These are phyloP conservation scores for Helobdella robusta DNA, from an alignment of 2,888 invertebrate genomes.

Conservation along the genomic window DNA sequence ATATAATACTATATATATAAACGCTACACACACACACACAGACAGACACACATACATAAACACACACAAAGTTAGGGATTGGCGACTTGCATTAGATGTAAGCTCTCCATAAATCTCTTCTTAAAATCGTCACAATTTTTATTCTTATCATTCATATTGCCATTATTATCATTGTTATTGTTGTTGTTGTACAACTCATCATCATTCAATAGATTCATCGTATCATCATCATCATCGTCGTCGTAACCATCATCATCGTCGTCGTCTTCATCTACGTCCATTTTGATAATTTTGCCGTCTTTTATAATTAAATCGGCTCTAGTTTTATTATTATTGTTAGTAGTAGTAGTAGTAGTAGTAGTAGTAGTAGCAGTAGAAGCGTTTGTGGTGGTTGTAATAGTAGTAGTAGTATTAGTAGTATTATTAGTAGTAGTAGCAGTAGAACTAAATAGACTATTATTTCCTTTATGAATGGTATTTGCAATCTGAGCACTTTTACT, in stretches of 20 bases:
- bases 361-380: not conserved
- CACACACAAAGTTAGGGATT: not conserved
- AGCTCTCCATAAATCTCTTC: not conserved
- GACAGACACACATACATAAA: slow-evolving; percentile 4
- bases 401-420: too few relatives aligned
- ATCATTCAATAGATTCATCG: too few relatives aligned
- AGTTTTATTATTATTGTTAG: not conserved
- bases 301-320: too few relatives aligned
- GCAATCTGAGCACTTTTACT: not conserved
- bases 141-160: not conserved
- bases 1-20: too few relatives aligned
- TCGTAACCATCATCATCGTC: too few relatives aligned
- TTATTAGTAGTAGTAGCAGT: not conserved
- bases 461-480: not conserved
- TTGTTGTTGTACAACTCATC: not conserved
- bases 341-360: not conserved
- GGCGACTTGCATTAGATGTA: not conserved
- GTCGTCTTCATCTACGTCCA: too few relatives aligned
- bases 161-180: not conserved
- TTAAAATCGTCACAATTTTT: not conserved
- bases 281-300: too few relatives aligned
- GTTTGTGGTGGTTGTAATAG: too few relatives aligned
- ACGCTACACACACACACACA: not conserved
- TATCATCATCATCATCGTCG: too few relatives aligned
- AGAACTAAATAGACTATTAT: not conserved